Conservation (phyloP, 1,140 invertebrate genomes). For the Leptinotarsa lineolata region DNA sequence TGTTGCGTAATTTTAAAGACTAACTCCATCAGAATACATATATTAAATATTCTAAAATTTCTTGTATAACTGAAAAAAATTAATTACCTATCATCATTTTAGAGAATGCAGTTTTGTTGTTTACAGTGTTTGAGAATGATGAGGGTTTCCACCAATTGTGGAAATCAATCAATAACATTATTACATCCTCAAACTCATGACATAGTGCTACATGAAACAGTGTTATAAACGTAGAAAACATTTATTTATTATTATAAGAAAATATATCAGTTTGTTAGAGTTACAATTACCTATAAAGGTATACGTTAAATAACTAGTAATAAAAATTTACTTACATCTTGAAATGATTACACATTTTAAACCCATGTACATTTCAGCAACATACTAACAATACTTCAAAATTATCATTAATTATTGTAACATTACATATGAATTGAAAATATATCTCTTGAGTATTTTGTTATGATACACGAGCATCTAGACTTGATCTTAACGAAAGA, state of each 20-base stretch:
- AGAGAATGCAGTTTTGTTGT: too few species aligned
- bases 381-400: conserved; percentile 32
- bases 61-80: too few species aligned
- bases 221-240: conserved; percentile 26
- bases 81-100: too few species aligned
- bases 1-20: too few species aligned
- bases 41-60: too few species aligned
- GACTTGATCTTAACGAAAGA: conserved; percentile 78
- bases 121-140: too few species aligned
- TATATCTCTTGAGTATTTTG: conserved; percentile 8
- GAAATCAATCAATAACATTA: too few species aligned
- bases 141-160: too few species aligned
- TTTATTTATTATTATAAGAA: conserved; percentile 37
- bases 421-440: conserved; percentile 21
- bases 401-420: conserved; percentile 27
- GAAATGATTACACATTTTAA: conserved; percentile 43
- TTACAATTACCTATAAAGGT: conserved; percentile 40
- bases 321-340: conserved; percentile 46
- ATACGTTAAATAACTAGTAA: conserved; percentile 46
- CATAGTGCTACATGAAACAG: too few species aligned
- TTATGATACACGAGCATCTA: conserved; percentile 64
- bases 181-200: too few species aligned
- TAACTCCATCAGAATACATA: too few species aligned
- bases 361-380: conserved; percentile 39
- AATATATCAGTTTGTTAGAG: conserved; percentile 45